Evolutionary conservation across 2,888 invertebrate species (phyloP).

Genomic region (Pecten maximus): DNA sequence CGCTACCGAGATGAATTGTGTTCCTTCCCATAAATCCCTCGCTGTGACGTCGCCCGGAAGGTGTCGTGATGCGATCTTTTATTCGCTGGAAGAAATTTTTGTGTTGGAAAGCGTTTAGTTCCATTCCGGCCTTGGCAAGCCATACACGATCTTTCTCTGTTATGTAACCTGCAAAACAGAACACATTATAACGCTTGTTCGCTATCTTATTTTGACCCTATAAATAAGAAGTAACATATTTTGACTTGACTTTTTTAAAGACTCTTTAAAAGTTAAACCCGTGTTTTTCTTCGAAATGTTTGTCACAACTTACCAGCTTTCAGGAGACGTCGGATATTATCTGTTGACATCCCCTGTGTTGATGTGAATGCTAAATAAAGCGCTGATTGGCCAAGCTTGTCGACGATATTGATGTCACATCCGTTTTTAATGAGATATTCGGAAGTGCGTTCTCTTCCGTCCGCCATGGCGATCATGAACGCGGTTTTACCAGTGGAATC

Average conservation of each 20-base stretch:
- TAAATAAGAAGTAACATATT: too few species aligned
- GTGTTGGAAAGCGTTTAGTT: constrained; percentile 49
- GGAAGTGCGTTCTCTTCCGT: constrained; percentile 53
- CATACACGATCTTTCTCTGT: constrained; percentile 50
- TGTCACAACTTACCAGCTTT: constrained; percentile 44
- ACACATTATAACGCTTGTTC: not conserved
- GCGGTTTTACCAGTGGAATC: constrained; percentile 57
- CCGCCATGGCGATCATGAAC: constrained; percentile 52
- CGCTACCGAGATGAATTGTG: not conserved
- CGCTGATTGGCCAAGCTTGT: constrained; percentile 55
- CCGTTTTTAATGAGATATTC: constrained; percentile 56
- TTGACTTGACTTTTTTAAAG: too few species aligned
- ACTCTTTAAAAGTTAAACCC: too few species aligned
- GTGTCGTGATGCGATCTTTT: constrained; percentile 43
- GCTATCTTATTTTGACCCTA: too few species aligned
- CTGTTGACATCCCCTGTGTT: constrained; percentile 43
- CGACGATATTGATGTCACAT: constrained; percentile 55
- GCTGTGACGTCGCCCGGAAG: constrained; percentile 9
- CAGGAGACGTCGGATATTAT: constrained; percentile 49
- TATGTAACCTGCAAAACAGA: constrained; percentile 47
- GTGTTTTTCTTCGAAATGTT: too few species aligned
- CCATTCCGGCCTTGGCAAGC: constrained; percentile 52
- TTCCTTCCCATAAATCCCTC: not conserved
- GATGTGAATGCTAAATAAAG: constrained; percentile 54
- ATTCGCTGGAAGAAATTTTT: constrained; percentile 52